Evolutionary conservation across 2,113 vertebrate species (phyloP).

Genomic region (Oncorhynchus clarkii): DNA sequence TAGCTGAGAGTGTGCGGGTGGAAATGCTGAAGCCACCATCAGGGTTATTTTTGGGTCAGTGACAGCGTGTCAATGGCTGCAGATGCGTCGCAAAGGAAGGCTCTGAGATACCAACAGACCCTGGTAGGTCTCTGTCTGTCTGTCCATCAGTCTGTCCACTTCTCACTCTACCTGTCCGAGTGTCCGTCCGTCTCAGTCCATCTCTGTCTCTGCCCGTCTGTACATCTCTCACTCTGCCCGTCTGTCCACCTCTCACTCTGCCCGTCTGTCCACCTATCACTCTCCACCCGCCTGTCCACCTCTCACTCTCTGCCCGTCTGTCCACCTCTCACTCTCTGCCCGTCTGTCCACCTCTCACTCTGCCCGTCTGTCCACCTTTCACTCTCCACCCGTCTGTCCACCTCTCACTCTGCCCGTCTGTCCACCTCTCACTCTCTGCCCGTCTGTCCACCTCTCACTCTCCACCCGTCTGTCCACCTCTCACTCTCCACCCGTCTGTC

Average conservation of each 20-base stretch:
- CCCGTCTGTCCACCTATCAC: neutral
- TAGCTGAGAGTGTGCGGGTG: conserved; percentile 37
- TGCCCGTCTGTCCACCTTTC: neutral
- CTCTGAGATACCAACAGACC: conserved; percentile 84
- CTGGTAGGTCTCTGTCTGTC: conserved; percentile 74
- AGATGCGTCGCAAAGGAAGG: conserved; percentile 81
- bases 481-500: conserved; percentile 10
- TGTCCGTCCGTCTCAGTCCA: too few relatives aligned
- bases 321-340: conserved; percentile 3
- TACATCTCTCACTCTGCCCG: neutral
- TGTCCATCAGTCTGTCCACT: conserved; percentile 22
- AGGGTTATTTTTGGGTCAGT: conserved; percentile 80
- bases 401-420: neutral
- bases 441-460: neutral
- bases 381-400: conserved; percentile 38
- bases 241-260: neutral
- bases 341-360: neutral
- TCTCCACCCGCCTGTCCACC: conserved; percentile 5
- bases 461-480: neutral
- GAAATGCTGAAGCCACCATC: conserved; percentile 74
- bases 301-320: neutral
- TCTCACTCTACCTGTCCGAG: neutral
- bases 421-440: neutral
- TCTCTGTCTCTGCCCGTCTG: neutral
- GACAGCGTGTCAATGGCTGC: conserved; percentile 84